Evolutionary conservation across 2,888 invertebrate species (phyloP).

Genomic region (Cataglyphis rosenhaueri): DNA sequence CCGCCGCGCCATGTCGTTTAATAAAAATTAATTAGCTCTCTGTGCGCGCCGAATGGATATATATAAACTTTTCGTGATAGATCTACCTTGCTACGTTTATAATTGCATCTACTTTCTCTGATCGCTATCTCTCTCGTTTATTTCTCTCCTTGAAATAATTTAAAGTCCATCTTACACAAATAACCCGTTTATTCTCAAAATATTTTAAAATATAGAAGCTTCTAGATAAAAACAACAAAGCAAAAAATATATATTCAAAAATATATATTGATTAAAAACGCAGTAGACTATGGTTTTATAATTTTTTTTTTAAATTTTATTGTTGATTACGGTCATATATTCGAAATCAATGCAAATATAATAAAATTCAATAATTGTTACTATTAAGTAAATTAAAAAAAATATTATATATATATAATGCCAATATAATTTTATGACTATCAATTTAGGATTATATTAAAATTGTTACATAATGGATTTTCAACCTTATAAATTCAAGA

Average conservation of each 20-base stretch:
- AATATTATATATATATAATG: too few species aligned
- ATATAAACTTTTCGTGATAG: conserved; percentile 75
- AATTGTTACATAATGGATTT: background rate
- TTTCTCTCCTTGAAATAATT: conserved; percentile 31
- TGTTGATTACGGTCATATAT: background rate
- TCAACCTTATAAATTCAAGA: background rate
- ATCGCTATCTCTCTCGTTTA: conserved; percentile 13
- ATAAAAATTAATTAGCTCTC: conserved; percentile 82
- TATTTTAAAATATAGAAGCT: conserved; percentile 32
- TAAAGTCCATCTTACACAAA: background rate
- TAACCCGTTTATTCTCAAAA: conserved; percentile 34
- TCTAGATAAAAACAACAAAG: conserved; percentile 7
- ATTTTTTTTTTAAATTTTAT: background rate
- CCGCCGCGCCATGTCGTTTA: conserved; percentile 77
- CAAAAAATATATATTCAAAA: background rate
- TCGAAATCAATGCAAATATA: background rate
- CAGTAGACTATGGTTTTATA: background rate
- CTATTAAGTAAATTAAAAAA: background rate
- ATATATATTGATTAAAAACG: background rate
- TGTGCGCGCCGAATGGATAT: conserved; percentile 77
- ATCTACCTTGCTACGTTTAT: conserved; percentile 65
- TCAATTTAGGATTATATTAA: background rate
- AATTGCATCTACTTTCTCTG: conserved; percentile 66
- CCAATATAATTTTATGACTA: background rate
- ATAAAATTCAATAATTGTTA: background rate